phyloP scores from a whole-genome alignment of 2,888 invertebrate genomes.

The Acronicta aceris region DNA sequence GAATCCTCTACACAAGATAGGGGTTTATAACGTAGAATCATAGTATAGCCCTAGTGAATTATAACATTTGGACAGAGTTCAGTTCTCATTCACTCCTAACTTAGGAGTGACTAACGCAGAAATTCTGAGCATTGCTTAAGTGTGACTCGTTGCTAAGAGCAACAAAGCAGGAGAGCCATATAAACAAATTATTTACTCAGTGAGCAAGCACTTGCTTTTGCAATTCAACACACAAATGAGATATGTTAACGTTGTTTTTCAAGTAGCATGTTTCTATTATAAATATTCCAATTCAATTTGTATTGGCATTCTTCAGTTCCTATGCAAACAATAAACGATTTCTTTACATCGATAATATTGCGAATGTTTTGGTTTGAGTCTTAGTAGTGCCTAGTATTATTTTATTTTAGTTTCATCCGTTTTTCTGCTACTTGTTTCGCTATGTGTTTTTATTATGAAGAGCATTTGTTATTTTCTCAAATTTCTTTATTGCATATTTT shows the following conservation, averaged over 20 bases:
- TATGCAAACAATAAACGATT: background rate
- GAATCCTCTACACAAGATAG: no score
- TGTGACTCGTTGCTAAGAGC: conserved; percentile 7
- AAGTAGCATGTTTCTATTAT: no score
- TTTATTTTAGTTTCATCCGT: no score
- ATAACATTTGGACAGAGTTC: no score
- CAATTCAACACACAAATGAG: background rate
- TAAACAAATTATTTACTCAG: background rate
- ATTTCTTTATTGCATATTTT: no score
- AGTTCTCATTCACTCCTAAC: no score
- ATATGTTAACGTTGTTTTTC: background rate
- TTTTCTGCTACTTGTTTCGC: background rate
- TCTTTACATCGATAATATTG: background rate
- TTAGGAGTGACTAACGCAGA: no score
- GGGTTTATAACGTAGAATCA: no score
- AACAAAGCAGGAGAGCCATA: background rate
- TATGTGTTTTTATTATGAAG: background rate
- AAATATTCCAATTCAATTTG: background rate
- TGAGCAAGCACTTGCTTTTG: background rate
- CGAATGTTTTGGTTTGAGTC: background rate
- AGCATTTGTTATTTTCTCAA: no score
- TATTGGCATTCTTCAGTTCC: background rate
- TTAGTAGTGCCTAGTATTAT: no score
- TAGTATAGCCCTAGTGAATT: no score
- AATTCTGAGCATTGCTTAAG: background rate